These are phyloP conservation scores for Plodia interpunctella DNA, from an alignment of 1,140 invertebrate species.

Conservation along the genomic window DNA sequence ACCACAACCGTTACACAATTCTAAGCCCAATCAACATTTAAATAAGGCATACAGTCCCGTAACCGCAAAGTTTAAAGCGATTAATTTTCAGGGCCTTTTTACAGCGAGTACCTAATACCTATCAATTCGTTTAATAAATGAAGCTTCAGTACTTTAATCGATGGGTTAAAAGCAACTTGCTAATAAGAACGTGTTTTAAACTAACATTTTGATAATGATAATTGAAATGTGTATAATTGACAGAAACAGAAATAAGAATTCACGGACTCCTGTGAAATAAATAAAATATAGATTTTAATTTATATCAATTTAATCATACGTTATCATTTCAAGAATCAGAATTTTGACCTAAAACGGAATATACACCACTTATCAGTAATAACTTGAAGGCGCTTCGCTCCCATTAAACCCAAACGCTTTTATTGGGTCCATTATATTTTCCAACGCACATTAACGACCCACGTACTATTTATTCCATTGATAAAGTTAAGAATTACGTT, in stretches of 20 bases:
- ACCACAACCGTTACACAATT: constrained; percentile 18
- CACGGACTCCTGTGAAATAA: too few relatives aligned
- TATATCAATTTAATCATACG: background rate
- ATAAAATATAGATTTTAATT: too few relatives aligned
- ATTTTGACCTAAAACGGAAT: background rate
- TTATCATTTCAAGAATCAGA: background rate
- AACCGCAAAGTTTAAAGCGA: constrained; percentile 16
- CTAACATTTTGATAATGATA: too few relatives aligned
- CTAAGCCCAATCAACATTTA: constrained; percentile 19
- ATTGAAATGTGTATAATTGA: too few relatives aligned
- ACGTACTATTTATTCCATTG: constrained; percentile 14
- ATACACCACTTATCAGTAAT: background rate
- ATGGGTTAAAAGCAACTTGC: constrained; percentile 6
- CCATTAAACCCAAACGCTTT: constrained; percentile 10
- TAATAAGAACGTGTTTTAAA: background rate
- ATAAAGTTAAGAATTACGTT: constrained; percentile 14
- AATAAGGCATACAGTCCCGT: constrained; percentile 17
- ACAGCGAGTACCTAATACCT: constrained; percentile 30
- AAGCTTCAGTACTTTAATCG: constrained; percentile 7
- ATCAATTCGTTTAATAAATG: constrained; percentile 35
- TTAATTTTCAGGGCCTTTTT: constrained; percentile 32
- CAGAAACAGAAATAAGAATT: background rate
- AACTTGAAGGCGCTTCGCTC: background rate
- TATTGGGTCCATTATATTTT: constrained; percentile 8
- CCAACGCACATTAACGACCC: constrained; percentile 7